A percentile compares a stretch with the other conserved stretches of the same genome.
These are phyloP conservation scores for Orientallactaga bullata DNA, from an alignment of 2,113 vertebrate genomes.

Conservation along the genomic window DNA sequence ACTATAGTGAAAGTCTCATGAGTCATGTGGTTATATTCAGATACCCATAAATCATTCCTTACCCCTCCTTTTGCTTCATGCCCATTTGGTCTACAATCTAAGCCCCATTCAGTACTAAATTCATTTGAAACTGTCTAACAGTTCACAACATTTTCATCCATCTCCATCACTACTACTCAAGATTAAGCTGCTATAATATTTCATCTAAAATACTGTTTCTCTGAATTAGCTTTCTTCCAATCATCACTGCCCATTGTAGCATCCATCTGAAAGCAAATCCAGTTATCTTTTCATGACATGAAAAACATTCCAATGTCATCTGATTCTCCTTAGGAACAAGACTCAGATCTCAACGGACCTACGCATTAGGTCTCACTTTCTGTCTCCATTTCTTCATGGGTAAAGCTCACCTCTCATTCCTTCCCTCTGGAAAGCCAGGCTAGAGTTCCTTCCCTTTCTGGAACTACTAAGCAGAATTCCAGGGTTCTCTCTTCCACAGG, in stretches of 20 bases:
- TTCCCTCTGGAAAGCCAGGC: neutral
- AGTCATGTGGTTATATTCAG: neutral
- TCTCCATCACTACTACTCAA: rapidly evolving
- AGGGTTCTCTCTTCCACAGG: neutral
- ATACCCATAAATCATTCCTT: neutral
- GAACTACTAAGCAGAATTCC: neutral
- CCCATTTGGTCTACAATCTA: neutral
- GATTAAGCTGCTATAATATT: neutral
- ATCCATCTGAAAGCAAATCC: neutral
- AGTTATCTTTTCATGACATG: neutral
- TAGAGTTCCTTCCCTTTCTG: neutral
- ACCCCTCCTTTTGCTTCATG: neutral
- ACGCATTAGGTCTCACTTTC: rapidly evolving
- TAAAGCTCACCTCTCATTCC: rapidly evolving
- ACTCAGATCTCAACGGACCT: neutral
- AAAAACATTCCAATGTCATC: neutral
- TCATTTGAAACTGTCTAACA: neutral
- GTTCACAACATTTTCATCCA: neutral
- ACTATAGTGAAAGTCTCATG: neutral
- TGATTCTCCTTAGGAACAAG: neutral
- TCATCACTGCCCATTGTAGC: neutral
- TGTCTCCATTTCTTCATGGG: neutral
- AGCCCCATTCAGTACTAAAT: neutral
- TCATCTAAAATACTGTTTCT: neutral
- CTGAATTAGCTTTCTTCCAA: neutral